Conservation (phyloP, 2,113 vertebrate species). For the Eidolon helvum region DNA sequence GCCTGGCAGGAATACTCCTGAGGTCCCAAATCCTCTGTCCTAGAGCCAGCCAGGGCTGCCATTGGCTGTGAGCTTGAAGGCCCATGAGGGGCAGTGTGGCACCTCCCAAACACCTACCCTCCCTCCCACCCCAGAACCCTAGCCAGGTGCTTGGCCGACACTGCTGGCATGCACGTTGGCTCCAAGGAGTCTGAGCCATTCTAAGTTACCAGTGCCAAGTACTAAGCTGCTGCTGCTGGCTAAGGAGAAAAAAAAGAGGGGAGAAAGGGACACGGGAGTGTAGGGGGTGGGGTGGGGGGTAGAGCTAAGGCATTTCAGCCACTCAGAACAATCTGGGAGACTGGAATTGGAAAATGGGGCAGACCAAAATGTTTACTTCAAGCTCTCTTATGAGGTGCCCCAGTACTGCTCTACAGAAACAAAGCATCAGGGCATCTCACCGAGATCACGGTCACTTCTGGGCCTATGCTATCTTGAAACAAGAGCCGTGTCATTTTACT, state of each 20-base stretch:
- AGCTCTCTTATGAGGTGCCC: neutral
- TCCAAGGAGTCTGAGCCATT: conserved; percentile 70
- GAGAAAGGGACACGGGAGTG: neutral
- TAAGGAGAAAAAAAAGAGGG: neutral
- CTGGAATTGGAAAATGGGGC: neutral
- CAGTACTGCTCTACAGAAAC: neutral
- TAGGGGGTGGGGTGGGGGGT: fast-evolving
- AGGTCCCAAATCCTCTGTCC: neutral
- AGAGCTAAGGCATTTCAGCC: neutral
- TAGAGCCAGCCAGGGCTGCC: neutral
- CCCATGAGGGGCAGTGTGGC: neutral
- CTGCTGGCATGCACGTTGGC: conserved; percentile 43
- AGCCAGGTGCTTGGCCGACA: conserved; percentile 23
- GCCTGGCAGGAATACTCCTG: neutral
- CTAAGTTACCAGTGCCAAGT: conserved; percentile 27
- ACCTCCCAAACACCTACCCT: neutral
- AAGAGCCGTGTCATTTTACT: neutral
- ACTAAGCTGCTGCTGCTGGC: neutral
- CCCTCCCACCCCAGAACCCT: neutral
- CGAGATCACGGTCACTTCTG: neutral
- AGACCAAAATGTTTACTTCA: neutral
- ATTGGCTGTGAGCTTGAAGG: neutral
- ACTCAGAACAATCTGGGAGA: neutral
- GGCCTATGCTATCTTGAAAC: conserved; percentile 6
- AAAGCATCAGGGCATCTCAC: neutral